Base-by-base conservation (phyloP, 2,113 vertebrate genomes). In the Rhinichthys klamathensis region DNA sequence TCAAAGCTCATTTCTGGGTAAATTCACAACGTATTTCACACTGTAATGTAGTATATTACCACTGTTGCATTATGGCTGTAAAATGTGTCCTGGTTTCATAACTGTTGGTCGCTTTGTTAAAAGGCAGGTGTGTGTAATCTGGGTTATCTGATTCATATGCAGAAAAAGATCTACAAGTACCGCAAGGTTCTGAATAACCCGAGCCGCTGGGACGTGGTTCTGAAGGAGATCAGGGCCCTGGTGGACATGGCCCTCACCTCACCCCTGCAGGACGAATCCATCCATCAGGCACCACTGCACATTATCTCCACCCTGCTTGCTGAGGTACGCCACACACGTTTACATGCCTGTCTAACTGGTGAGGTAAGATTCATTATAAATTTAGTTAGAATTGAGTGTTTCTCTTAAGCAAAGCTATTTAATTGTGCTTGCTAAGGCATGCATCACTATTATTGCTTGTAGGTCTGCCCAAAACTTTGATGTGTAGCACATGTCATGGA, bases 81-180 rank as follows among this genome's bases (percentile, higher is more conserved):
- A 51, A 80, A 80, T 18, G 25, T 15, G 7, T 46, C 8, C 15
- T 15, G 1, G 41, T 81, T 81, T 81, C 79, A 67, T 81, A 75
- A 65, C 61, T 65, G 69, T 54, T 18, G 27, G 75, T 69, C n/a
- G 6, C 72, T 30, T 38, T 58, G 51, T 44, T 78, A 56, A 51
- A 54, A 81, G 61, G 27, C 27, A 35, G 46, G 79, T 67, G 10
- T 78, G 25, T 84, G 27, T 54, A 74, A 73, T 30, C 73, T 76
- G 25, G 44, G 69, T 35, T 82, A 27, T 46, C 15, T 79, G 35
- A 27, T 44, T 41, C 15, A 6, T 79, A 2, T 38, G 81, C 93
- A 99, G 98, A 99, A 99, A 96, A 99, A 99, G 94, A 99, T 98
- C 92, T 99, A 99, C 93, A 99, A 99, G 91, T 99, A 99, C 89